phyloP scores from a whole-genome alignment of 2,888 invertebrate genomes.

The Geophilus truncorum region DNA sequence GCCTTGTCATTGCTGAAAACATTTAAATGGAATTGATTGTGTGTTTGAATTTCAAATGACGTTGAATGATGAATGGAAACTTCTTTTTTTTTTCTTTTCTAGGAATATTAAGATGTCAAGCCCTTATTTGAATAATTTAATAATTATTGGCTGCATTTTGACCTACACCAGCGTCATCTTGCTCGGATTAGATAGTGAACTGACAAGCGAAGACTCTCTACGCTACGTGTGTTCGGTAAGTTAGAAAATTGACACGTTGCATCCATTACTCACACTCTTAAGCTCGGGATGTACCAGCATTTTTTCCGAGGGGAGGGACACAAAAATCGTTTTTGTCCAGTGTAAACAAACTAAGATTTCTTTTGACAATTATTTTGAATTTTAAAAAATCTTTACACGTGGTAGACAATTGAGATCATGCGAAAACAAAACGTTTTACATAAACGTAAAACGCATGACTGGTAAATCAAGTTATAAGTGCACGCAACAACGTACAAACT shows the following conservation, averaged over 20 bases:
- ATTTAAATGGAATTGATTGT: not conserved
- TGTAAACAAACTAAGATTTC: too few relatives aligned
- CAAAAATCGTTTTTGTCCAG: too few relatives aligned
- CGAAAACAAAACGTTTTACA: too few relatives aligned
- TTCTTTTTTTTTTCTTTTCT: not conserved
- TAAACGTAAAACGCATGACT: too few relatives aligned
- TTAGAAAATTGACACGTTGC: not conserved
- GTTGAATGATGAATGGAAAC: not conserved
- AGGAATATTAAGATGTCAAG: slow-evolving; percentile 99
- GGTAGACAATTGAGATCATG: too few relatives aligned
- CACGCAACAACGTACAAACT: too few relatives aligned
- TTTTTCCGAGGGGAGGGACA: too few relatives aligned
- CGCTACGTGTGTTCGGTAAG: slow-evolving; percentile 89
- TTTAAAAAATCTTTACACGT: too few relatives aligned
- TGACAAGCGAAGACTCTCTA: slow-evolving; percentile 77
- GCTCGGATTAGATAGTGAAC: slow-evolving; percentile 87
- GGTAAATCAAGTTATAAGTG: too few relatives aligned
- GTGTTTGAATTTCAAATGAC: not conserved
- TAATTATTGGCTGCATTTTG: slow-evolving; percentile 95
- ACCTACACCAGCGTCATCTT: slow-evolving; percentile 95
- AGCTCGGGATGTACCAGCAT: too few relatives aligned
- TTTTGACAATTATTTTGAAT: too few relatives aligned
- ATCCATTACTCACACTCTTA: too few relatives aligned
- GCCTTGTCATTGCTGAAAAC: not conserved
- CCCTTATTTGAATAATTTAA: slow-evolving; percentile 95